phyloP scores from a whole-genome alignment of 2,888 invertebrate genomes.

The Pandemis corylana region DNA sequence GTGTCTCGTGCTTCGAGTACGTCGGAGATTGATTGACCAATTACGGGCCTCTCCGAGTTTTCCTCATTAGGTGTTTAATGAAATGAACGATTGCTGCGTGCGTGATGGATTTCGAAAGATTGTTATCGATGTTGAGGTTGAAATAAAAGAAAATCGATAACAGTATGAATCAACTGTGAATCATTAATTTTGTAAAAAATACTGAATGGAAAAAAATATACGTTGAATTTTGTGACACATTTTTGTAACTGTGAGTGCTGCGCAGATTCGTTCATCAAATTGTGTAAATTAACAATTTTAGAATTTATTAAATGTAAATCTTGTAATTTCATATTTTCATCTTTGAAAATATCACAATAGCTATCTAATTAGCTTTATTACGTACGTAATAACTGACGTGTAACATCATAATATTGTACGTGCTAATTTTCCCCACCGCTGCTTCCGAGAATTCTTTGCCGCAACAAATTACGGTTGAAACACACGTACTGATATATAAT shows the following conservation, averaged over 20 bases:
- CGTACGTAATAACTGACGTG: constrained; percentile 6
- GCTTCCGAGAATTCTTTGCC: constrained; percentile 4
- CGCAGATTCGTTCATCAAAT: background rate
- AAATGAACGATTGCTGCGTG: constrained; percentile 7
- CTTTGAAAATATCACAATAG: constrained; percentile 4
- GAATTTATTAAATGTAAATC: background rate
- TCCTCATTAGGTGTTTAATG: constrained; percentile 20
- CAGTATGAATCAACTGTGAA: background rate
- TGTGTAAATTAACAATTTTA: background rate
- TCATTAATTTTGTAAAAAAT: background rate
- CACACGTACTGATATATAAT: background rate
- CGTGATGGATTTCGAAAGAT: background rate
- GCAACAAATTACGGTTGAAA: constrained; percentile 7
- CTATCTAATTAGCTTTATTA: constrained; percentile 10
- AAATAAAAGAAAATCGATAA: background rate
- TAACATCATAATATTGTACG: constrained; percentile 3
- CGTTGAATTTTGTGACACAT: too few relatives aligned
- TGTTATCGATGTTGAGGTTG: background rate
- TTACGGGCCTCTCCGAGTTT: constrained; percentile 14
- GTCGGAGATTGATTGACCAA: constrained; percentile 30
- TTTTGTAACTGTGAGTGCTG: too few relatives aligned
- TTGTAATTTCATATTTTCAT: constrained; percentile 1
- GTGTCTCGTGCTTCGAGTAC: constrained; percentile 21
- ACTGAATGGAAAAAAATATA: background rate
- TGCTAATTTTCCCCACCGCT: background rate